These are phyloP conservation scores for Oxytorus armatus DNA, from an alignment of 2,888 invertebrate species.

Conservation along the genomic window DNA sequence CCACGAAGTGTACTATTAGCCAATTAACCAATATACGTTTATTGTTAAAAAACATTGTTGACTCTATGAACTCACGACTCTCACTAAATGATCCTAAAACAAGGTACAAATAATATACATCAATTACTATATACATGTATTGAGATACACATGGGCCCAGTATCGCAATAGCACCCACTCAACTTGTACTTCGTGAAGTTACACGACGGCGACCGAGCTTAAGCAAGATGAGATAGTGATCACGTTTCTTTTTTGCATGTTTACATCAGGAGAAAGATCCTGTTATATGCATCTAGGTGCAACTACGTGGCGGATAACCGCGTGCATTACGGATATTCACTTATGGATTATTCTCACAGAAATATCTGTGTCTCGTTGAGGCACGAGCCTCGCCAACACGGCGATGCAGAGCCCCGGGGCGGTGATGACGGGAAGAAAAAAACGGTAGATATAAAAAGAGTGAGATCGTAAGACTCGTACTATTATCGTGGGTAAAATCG, in stretches of 20 bases:
- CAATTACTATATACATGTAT: neutral
- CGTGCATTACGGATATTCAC: constrained; percentile 38
- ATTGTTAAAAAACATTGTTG: no score
- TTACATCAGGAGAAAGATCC: neutral
- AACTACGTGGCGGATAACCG: neutral
- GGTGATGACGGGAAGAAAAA: constrained; percentile 10
- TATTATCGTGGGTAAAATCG: constrained; percentile 46
- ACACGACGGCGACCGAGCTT: constrained; percentile 11
- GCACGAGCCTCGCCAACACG: neutral
- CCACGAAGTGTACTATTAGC: no score
- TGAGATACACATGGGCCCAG: neutral
- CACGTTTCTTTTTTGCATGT: constrained; percentile 40
- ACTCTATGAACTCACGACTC: no score
- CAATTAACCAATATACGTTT: no score
- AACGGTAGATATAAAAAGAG: constrained; percentile 15
- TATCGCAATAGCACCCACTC: constrained; percentile 10
- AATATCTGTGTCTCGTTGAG: constrained; percentile 28
- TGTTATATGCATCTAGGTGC: constrained; percentile 20
- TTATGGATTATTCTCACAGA: constrained; percentile 14
- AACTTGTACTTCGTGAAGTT: constrained; percentile 26
- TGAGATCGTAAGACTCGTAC: constrained; percentile 32
- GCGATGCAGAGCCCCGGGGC: constrained; percentile 14
- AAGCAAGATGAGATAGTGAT: constrained; percentile 41
- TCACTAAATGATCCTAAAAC: no score
- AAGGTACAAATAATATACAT: neutral